Base-by-base conservation (phyloP, 2,113 vertebrate species). In the Phoxinus phoxinus region DNA sequence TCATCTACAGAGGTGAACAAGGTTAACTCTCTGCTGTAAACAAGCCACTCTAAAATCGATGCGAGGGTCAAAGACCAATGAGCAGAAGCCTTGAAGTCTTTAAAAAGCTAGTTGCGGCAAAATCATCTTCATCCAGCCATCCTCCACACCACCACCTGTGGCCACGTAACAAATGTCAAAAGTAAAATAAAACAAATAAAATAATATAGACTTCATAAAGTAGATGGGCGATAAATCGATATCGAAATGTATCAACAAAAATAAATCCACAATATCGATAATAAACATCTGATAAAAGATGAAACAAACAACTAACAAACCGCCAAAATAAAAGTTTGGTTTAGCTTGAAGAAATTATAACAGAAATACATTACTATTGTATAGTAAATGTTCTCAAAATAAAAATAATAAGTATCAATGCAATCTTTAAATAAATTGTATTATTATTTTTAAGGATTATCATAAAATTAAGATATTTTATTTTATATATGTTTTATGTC, bases 11-110 rank as follows among this genome's bases (percentile, higher is more conserved):
- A 73, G 67, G 21, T 53, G 35, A 37, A 83, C 30, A 25, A 65
- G 13, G 46, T 76, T 51, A 53, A 35, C 46, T 21, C 46, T 77
- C 17, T 32, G 48, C 25, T 0, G 17, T 19, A 32, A 56, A 56
- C 13, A 77, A 77, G 46, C 27, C 17, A 32, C 15, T 53, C 46
- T 77, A 30, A 35, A 76, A 65, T 73, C 6, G 11, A 41, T 58
- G 58, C 77, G 21, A 65, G 30, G 83, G 30, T 65, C 73, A 84
- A 76, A 77, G 72, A 77, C 23, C 21, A 25, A 41, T 72, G 41
- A 58, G 35, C 8, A 17, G 23, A 74, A 58, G 35, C n/a, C 23
- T 58, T 53, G 41, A 51, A 65, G 41, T 63, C 21, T 35, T 23
- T 41, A 6, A 30, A 76, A 37, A 46, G 41, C 48, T 53, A 76